Evolutionary conservation across 2,113 vertebrate genomes (phyloP), one percentile per base, ranked within the genome.

Genomic region (Anthoscopus minutus): DNA sequence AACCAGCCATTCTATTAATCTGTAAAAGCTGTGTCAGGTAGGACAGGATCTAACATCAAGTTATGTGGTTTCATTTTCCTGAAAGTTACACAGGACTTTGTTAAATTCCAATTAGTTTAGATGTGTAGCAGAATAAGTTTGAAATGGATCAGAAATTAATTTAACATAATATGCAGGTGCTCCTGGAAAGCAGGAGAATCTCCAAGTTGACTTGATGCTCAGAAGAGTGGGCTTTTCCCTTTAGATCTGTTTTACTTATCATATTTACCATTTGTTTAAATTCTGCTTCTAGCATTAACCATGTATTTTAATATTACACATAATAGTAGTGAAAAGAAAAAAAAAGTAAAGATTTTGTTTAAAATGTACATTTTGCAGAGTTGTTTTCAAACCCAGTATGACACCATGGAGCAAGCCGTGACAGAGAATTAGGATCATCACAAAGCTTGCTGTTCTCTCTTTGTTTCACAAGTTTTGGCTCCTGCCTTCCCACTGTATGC

Each of bases 371-470:
- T 73, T 66, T 83, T 84, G 7, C 23, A 89, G 44, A 78, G 10
- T 9, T 60, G 6, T 54, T 65, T 60, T 45, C 51, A 60, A 87
- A 50, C 37, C 6, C 27, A 89, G 9, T 33, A 13, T 23, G 21
- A 22, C 23, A 51, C 14, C 0, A 1, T 18, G 30, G 20, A 71
- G 60, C 15, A 85, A 88, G 7, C 42, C 15, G 0, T 1, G 15
- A 67, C 4, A 45, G 64, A 77, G 77, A 88, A 66, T 65, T 16
- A 50, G 8, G 20, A 38, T 35, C 50, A 24, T 22, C 30, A 10
- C 47, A 90, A 69, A 80, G 6, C 11, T 86, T 61, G 4, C n/a
- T 51, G 4, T 64, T 88, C 15, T 89, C 17, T 66, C n/a, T 71
- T 31, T 40, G 24, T 86, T 67, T 94, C 40, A 28, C 37, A 81